Conservation (phyloP, 1,140 invertebrate species). For the Oreohelix idahoensis region DNA sequence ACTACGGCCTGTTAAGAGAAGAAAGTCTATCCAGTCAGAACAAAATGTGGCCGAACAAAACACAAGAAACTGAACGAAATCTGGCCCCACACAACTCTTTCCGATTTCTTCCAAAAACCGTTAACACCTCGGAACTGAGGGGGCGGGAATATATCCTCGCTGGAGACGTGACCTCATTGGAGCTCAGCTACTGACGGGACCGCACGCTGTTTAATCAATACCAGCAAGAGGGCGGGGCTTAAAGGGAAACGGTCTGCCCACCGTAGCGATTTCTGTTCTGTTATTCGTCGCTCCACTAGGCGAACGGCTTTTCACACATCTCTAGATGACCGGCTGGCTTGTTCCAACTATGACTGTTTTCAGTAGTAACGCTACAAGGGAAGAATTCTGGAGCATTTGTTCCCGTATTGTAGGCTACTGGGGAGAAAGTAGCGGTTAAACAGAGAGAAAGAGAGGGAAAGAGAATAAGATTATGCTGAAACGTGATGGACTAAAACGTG, state of each 20-base stretch:
- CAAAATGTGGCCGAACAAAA: neutral
- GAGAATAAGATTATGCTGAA: neutral
- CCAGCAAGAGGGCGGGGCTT: slow-evolving; percentile 8
- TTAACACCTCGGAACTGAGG: neutral
- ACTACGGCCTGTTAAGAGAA: neutral
- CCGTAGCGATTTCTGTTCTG: neutral
- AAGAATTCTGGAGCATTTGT: neutral
- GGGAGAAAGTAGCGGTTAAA: too few species aligned
- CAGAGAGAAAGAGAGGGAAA: neutral
- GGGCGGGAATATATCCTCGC: slow-evolving; percentile 1
- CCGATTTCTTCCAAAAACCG: neutral
- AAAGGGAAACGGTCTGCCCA: neutral
- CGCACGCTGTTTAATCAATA: slow-evolving; percentile 31
- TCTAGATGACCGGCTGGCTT: neutral
- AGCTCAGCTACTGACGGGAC: neutral
- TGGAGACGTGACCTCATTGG: neutral
- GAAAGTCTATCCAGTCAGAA: neutral
- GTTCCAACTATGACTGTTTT: neutral
- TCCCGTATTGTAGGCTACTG: neutral
- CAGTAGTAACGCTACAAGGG: neutral
- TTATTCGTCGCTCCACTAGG: slow-evolving; percentile 27
- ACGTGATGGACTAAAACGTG: too few species aligned
- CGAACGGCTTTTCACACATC: neutral
- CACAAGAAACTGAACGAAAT: neutral
- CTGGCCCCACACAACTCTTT: neutral